Evolutionary conservation across 2,888 invertebrate species (phyloP).

Genomic region (Gonocerus acuteangulatus): DNA sequence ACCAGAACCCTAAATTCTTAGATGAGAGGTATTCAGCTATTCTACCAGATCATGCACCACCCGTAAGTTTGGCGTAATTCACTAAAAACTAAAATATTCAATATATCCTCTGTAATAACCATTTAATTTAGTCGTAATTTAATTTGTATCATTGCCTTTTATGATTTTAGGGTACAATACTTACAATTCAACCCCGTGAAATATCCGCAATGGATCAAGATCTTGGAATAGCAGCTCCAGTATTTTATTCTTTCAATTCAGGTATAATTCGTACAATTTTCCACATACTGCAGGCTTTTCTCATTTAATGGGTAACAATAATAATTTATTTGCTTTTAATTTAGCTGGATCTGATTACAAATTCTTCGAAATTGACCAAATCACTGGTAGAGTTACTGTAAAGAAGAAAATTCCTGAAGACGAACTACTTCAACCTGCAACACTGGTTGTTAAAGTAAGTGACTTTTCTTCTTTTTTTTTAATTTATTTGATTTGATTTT

Average conservation of each 20-base stretch:
- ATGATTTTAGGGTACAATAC: conserved; percentile 50
- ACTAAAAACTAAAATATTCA: too few relatives aligned
- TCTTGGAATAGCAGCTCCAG: conserved; percentile 63
- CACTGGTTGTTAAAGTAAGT: conserved; percentile 67
- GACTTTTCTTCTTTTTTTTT: conserved; percentile 14
- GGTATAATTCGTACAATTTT: too few relatives aligned
- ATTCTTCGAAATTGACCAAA: conserved; percentile 56
- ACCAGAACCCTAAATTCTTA: conserved; percentile 78
- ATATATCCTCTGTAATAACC: too few relatives aligned
- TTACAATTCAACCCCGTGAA: conserved; percentile 62
- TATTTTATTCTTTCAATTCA: conserved; percentile 59
- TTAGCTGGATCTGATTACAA: conserved; percentile 56
- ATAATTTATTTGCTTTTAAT: too few relatives aligned
- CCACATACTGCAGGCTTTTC: too few relatives aligned
- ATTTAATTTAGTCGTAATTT: too few relatives aligned
- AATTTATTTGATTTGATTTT: too few relatives aligned
- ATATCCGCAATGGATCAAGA: conserved; percentile 76
- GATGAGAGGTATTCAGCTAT: conserved; percentile 66
- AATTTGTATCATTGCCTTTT: too few relatives aligned
- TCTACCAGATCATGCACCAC: conserved; percentile 53
- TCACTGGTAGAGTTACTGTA: conserved; percentile 56
- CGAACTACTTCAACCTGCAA: conserved; percentile 61
- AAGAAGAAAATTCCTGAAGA: conserved; percentile 52
- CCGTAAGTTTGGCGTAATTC: conserved; percentile 31
- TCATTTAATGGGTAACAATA: too few relatives aligned